These are phyloP conservation scores for Montipora sp. DNA, from an alignment of 64 coral and sea anemone genomes.

Conservation along the genomic window DNA sequence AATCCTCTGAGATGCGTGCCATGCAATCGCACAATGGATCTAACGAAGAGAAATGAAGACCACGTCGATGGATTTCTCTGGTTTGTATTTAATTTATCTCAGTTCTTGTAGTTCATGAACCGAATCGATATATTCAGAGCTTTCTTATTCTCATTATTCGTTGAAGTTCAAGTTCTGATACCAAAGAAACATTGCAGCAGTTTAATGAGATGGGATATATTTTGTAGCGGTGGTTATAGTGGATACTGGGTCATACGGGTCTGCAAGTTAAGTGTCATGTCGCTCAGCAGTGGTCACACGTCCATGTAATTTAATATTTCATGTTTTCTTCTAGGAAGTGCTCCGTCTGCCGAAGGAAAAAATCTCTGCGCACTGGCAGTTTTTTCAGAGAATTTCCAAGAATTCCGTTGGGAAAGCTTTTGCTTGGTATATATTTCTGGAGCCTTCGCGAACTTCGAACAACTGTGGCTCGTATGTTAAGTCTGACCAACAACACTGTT, in stretches of 20 bases:
- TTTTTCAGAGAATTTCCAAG: conserved; percentile 21
- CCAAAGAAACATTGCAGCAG: too few relatives aligned
- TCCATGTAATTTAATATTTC: not conserved
- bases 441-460: not conserved
- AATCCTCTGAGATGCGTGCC: not conserved
- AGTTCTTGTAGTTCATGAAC: too few relatives aligned
- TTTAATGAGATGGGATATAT: too few relatives aligned
- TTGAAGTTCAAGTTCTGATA: too few relatives aligned
- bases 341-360: not conserved
- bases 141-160: too few relatives aligned
- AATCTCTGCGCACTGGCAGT: not conserved
- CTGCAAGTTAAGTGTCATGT: too few relatives aligned
- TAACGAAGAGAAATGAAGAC: not conserved
- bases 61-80: conserved; percentile 28
- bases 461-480: not conserved
- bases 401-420: not conserved
- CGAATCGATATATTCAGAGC: too few relatives aligned
- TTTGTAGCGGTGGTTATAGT: too few relatives aligned
- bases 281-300: not conserved
- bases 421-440: not conserved
- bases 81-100: not conserved
- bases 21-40: conserved; percentile 8
- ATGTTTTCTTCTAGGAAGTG: not conserved
- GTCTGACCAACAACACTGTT: conserved; percentile 15
- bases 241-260: too few relatives aligned